These are phyloP conservation scores for Poecilia wingei DNA, from an alignment of 2,797 vertebrate species.

Conservation along the genomic window DNA sequence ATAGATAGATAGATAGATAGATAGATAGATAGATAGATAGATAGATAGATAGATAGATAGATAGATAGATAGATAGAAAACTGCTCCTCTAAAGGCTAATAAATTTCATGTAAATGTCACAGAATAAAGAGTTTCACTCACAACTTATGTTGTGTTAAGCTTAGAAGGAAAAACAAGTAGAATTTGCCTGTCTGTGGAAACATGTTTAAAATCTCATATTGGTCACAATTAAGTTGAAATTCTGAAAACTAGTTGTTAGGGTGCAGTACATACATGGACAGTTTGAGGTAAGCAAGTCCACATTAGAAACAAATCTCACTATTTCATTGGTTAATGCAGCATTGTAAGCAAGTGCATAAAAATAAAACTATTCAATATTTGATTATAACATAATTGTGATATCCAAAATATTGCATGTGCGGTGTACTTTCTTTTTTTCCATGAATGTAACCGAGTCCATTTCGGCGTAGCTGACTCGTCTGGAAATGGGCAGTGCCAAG, in stretches of 20 bases:
- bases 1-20: too few relatives aligned
- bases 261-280: background rate
- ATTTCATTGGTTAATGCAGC: background rate
- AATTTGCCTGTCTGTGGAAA: too few relatives aligned
- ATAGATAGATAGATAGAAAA: background rate
- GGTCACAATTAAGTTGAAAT: background rate
- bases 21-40: too few relatives aligned
- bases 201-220: too few relatives aligned
- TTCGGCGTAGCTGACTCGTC: background rate
- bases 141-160: background rate
- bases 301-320: background rate
- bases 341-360: background rate
- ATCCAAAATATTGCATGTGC: background rate
- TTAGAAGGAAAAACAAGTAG: background rate
- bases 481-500: background rate
- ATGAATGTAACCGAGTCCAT: too few relatives aligned
- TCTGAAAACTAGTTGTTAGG: background rate
- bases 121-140: background rate
- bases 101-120: background rate
- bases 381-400: background rate
- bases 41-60: too few relatives aligned
- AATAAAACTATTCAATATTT: background rate
- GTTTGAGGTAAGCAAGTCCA: background rate
- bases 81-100: background rate
- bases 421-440: background rate